Base-by-base conservation (phyloP, 2,113 vertebrate genomes). In the Paradoxurus hermaphroditus region DNA sequence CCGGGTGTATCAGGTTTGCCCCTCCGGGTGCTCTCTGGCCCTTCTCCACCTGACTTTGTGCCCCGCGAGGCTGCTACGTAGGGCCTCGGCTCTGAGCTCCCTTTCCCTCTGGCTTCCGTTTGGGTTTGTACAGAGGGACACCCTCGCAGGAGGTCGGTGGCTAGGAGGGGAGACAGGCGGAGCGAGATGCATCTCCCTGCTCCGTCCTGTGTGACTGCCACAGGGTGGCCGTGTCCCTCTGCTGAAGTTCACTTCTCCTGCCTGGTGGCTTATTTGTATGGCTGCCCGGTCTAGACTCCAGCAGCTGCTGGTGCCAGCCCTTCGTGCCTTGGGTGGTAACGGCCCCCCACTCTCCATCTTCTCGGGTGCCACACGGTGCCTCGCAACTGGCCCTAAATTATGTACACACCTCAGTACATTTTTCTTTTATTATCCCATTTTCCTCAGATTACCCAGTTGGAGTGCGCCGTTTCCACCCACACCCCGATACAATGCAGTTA, bases 291-390 rank as follows among this genome's bases (percentile, higher is more conserved):
- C 44, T 59, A 75, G 41, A 59, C 29, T 39, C 62, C 65, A 81
- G n/a, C 15, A 29, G 31, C 19, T 72, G 21, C 68, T 11, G 56
- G 1, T 68, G 29, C 19, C 39, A 34, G 21, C 62, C 13, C n/a
- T 77, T 29, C 18, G 2, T 2, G 29, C n/a, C 11, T 27, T 25
- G 7, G 36, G 1, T 31, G 9, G 14, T 23, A 56, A 65, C 0
- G 0, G 29, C 49, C 19, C 16, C 25, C 8, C 9, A 41, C 34
- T 25, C 59, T 23, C 18, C 5, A 10, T 46, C 10, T 73, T 34
- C 8, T 6, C 5, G 0, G 36, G 31, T 62, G 36, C 67, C 23
- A 1, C 29, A 11, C 5, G 4, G 25, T 34, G 23, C n/a, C 39
- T 73, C 23, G 2, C 68, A n/a, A 13, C 44, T 67, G 51, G 49